Base-by-base conservation (phyloP, 2,797 vertebrate genomes). In the Parauchenoglanis punctatus region DNA sequence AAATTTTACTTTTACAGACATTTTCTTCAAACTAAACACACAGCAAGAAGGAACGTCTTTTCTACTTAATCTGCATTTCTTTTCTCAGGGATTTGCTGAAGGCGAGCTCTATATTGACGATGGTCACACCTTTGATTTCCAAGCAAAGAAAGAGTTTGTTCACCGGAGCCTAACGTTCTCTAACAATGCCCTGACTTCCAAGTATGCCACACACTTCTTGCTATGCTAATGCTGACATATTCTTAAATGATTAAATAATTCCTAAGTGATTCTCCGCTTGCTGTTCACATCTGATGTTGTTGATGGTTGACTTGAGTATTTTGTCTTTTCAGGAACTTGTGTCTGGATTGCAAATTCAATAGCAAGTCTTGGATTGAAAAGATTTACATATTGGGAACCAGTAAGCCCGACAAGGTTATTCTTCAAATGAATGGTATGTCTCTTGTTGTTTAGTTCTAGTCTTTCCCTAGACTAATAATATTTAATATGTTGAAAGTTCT, bases 91-190 rank as follows among this genome's bases (percentile, higher is more conserved):
- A 91, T 93, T 93, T 0, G 98, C 98, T 0, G 93, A 96, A 81
- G 98, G 98, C 4, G 96, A 98, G 80, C 95, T 99, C 58, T 99
- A 96, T 91, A 91, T 98, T 1, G 98, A 99, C 0, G 97, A 98
- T 1, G 97, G 97, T 8, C 96, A 97, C 93, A 97, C 96, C 0
- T 97, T 97, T 90, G 96, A 94, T 90, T 98, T 96, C 80, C 93
- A 97, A 75, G 96, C 93, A 1, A 92, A 89, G 91, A 93, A 94
- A 17, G 94, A 96, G 85, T 98, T 96, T 85, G 94, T 97, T 88
- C 95, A 97, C 89, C 94, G 97, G 20, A 95, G 88, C 17, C 95
- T 98, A 87, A 94, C 87, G 0, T 98, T 97, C 8, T 91, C 94
- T 23, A 95, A 94, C 63, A 97, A 96, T 88, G 40, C 93, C 31